Base-by-base conservation (phyloP, 2,113 vertebrate genomes). In the Actenoides hombroni region DNA sequence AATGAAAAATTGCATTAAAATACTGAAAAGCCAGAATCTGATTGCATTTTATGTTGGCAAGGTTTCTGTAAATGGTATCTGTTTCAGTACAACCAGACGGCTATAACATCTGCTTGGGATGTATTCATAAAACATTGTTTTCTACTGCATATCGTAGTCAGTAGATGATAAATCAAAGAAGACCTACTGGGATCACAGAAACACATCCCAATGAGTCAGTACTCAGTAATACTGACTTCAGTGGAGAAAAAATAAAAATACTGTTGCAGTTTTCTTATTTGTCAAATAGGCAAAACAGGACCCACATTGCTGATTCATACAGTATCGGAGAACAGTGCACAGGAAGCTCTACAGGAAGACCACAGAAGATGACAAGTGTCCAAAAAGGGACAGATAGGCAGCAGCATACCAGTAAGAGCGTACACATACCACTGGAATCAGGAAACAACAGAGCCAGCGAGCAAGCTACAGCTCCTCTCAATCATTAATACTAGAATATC, bases 271-370 rank as follows among this genome's bases (percentile, higher is more conserved):
- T 42, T 85, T 90, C 59, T 73, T 80, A 69, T 57, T 92, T 92
- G 64, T 90, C 35, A 51, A 63, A 91, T 10, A 78, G 67, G 23
- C 74, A 89, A 90, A 83, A 67, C 74, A 78, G 49, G 35, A 92
- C 59, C 56, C 87, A 96, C 94, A 79, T 4, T 97, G 93, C 85
- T 95, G 86, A 96, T 56, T 93, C 95, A 93, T 63, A 86, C 1
- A 14, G 90, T 77, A 95, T 87, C 92, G 85, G 74, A 86, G 73
- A 94, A 73, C 73, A 95, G 80, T 0, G 16, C 63, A 92, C 79
- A 94, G 95, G 93, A 97, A 97, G 69, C 64, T 73, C 94, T 74
- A 82, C 67, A 96, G 86, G 93, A 97, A 96, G 84, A 86, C 85
- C 80, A 90, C 94, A 97, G 82, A 63, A 87, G 80, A 93, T 71